Evolutionary conservation across 2,797 vertebrate genomes (phyloP), one percentile per base, ranked within the genome.

Genomic region (Sus cebifrons): DNA sequence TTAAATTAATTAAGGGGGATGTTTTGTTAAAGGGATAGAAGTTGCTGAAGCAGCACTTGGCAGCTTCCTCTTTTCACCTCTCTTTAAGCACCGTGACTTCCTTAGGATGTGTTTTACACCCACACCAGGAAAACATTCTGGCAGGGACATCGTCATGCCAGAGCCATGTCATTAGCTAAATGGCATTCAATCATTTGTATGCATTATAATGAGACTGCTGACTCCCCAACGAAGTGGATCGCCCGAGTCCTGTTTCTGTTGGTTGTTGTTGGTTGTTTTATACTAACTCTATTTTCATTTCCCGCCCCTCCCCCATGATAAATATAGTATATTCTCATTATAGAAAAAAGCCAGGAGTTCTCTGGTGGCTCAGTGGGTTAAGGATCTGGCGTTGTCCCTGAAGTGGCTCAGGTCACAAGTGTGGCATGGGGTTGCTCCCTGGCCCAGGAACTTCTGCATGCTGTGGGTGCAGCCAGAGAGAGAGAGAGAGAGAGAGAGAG

Each of bases 81-180:
- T 52, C 81, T 71, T 9, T 62, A 56, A 56, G 78, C 54, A 4
- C 73, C 0, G 49, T 20, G 92, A 78, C 89, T 97, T 97, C 97
- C 97, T 95, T 92, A 67, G 95, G 97, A 68, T 96, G 67, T 94
- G 91, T 44, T 89, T 85, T 36, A 81, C 97, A 79, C 89, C 73
- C 83, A 74, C 94, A 60, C 23, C 83, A 73, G 91, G 96, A 96
- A 96, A 86, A 73, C 16, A 21, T 56, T 44, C 68, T 18, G 17
- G 77, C 56, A 40, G 56, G 44, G 58, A 20, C 6, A 3, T 52
- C 32, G 0, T 54, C 27, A 1, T 10, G 68, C 68, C 65, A 0
- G 18, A 18, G 21, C 60, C 56, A 0, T 1, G 12, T 7, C 70
- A 2, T 25, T 29, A 89, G 64, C 78, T 32, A 10, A 82, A 27